Percentiles rank a stretch among this genome's conserved stretches.
Conservation (phyloP, 2,797 vertebrate genomes). For the Pseudomugil gertrudae region DNA sequence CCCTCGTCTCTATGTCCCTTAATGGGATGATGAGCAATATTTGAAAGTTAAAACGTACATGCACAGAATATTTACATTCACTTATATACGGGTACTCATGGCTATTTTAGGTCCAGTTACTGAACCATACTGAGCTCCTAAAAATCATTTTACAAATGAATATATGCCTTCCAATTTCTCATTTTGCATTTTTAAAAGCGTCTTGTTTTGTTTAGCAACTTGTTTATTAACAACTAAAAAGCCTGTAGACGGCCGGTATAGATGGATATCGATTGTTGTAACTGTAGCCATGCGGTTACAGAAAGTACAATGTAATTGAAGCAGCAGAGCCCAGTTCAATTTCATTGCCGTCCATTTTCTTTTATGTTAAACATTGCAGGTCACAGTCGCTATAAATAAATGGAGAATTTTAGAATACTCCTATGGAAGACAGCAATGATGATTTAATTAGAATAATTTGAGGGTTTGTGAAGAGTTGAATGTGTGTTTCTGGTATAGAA, state of each 20-base stretch:
- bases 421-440: neutral
- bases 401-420: neutral
- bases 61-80: neutral
- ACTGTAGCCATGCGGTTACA: constrained; percentile 27
- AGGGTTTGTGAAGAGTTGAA: neutral
- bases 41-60: neutral
- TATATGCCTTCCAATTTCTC: neutral
- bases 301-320: constrained; percentile 28
- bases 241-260: constrained; percentile 6
- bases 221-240: constrained; percentile 2
- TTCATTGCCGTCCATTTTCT: constrained; percentile 3
- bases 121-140: neutral
- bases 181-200: neutral
- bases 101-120: neutral
- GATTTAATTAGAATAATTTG: neutral
- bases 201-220: neutral
- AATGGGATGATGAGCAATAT: neutral
- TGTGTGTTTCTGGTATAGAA: neutral
- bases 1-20: constrained; percentile 5
- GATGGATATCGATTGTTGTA: constrained; percentile 42
- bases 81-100: neutral
- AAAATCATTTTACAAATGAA: neutral
- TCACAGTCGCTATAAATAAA: neutral
- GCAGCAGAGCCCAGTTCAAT: neutral
- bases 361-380: neutral